Evolutionary conservation across 2,113 vertebrate genomes (phyloP), one percentile per base, ranked within the genome.

Genomic region (Cryptomyrus ogoouensis): DNA sequence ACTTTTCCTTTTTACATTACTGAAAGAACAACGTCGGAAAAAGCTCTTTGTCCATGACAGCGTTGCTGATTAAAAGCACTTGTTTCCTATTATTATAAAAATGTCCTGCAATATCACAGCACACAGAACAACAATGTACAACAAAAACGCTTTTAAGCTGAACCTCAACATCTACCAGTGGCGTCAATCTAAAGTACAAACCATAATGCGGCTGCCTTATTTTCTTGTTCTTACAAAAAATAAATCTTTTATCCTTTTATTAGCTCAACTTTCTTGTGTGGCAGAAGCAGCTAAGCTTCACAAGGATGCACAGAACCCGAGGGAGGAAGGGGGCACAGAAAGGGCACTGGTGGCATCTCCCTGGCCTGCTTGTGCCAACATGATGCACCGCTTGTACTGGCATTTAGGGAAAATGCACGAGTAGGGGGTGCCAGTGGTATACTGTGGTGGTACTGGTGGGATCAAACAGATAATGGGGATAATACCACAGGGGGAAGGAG

Each of bases 51-150:
- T 49, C 83, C 58, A 89, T 77, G 66, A 74, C 62, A 89, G 39
- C 42, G 42, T 24, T 49, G 62, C 62, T 74, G 44, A 77, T 39
- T 47, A 85, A 46, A 83, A 90, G 52, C 53, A 85, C 80, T 35
- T 86, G 89, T 83, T 83, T 31, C 35, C 89, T 56, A 83, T 85
- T 62, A 80, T 90, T 15, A 24, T 31, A 89, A 7, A 24, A 53
- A 39, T 87, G 21, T 47, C 12, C 47, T 62, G 90, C 42, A 62
- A 90, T 56, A 83, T 5, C 27, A 86, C 80, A 90, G 56, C 89
- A 91, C 92, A 94, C 93, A 94, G 91, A 93, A 94, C 93, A 94
- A 90, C 53, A 88, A 62, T 58, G 88, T 89, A 80, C 66, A 89
- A 66, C n/a, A 80, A 47, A 89, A 77, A 89, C 35, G 62, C 46